Evolutionary conservation across 1,140 invertebrate species (phyloP).

Genomic region (Drosophila ironensis): DNA sequence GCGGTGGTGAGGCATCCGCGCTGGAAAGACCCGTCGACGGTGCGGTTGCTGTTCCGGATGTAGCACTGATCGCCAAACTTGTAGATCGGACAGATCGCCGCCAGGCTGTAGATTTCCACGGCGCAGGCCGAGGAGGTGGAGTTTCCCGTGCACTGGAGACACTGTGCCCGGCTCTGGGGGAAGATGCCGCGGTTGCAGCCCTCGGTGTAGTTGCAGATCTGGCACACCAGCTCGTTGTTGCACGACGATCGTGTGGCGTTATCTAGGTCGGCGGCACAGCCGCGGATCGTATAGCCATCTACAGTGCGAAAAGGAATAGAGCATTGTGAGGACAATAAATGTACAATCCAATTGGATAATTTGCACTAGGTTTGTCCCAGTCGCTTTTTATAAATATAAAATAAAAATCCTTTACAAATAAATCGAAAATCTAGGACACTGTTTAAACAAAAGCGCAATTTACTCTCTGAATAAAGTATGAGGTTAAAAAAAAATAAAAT

Average conservation of each 20-base stretch:
- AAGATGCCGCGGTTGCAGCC: slow-evolving; percentile 73
- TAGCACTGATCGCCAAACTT: slow-evolving; percentile 71
- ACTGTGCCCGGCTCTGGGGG: slow-evolving; percentile 55
- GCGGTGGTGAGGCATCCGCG: slow-evolving; percentile 70
- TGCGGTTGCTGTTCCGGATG: slow-evolving; percentile 64
- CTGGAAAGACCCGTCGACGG: slow-evolving; percentile 58
- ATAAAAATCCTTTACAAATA: no score
- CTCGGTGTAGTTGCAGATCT: slow-evolving; percentile 52
- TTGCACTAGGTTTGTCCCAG: no score
- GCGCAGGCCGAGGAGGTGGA: slow-evolving; percentile 56
- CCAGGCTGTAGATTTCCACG: slow-evolving; percentile 34
- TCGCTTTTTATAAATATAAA: no score
- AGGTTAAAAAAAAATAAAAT: no score
- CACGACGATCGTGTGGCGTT: slow-evolving; percentile 46
- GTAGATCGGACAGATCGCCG: slow-evolving; percentile 61
- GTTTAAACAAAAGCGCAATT: no score
- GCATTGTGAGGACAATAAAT: no score
- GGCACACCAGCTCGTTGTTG: slow-evolving; percentile 73
- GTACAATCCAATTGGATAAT: no score
- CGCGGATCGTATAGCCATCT: slow-evolving; percentile 74
- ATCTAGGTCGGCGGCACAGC: slow-evolving; percentile 64
- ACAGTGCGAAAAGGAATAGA: neutral
- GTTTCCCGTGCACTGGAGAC: slow-evolving; percentile 70
- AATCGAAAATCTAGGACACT: no score
- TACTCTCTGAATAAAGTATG: no score